phyloP scores from a whole-genome alignment of 2,797 vertebrate genomes.

The Clamator glandarius region DNA sequence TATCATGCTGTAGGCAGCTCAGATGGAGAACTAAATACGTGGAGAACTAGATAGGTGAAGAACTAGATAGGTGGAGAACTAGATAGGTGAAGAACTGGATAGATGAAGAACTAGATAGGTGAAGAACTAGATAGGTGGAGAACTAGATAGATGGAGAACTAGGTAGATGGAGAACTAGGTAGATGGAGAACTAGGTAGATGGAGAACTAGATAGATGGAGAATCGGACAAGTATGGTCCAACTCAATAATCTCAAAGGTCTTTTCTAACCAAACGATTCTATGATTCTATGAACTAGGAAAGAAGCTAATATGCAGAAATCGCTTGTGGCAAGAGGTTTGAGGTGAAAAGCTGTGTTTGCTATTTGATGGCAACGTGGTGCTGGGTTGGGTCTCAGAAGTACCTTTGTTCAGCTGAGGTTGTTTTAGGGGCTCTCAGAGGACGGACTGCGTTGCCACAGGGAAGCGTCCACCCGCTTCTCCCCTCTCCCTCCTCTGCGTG shows the following conservation, averaged over 20 bases:
- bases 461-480: not conserved
- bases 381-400: accelerated
- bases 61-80: too few relatives aligned
- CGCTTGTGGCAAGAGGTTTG: not conserved
- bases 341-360: not conserved
- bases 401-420: accelerated
- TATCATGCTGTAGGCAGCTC: not conserved
- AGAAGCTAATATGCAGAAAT: not conserved
- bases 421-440: not conserved
- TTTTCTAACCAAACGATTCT: too few relatives aligned
- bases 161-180: not conserved
- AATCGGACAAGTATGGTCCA: too few relatives aligned
- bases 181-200: not conserved
- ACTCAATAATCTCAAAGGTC: too few relatives aligned
- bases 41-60: too few relatives aligned
- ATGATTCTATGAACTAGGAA: not conserved
- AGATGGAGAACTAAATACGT: not conserved
- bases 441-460: accelerated
- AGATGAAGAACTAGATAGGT: too few relatives aligned
- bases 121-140: too few relatives aligned
- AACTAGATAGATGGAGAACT: not conserved
- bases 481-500: not conserved
- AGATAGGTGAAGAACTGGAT: too few relatives aligned
- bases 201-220: not conserved
- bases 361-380: accelerated